Base-by-base conservation (phyloP, 2,113 vertebrate species). In the Chrysochloris asiatica region DNA sequence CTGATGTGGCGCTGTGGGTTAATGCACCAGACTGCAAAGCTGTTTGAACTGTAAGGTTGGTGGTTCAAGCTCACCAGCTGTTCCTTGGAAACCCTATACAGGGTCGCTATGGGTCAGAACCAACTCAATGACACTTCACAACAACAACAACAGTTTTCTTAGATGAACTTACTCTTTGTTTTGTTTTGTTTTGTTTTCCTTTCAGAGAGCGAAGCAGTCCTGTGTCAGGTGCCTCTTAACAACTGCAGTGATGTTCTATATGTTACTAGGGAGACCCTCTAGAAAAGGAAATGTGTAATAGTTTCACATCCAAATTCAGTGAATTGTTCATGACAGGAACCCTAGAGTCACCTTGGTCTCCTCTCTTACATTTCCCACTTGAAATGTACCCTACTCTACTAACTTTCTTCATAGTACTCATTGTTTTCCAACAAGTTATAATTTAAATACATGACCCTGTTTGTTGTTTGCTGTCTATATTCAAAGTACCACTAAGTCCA, bases 211-310 rank as follows among this genome's bases (percentile, higher is more conserved):
- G n/a, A n/a, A 43, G 28, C 43, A 56, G n/a, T 14, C 11, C 26
- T 8, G 0, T 16, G 1, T 14, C 76, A 83, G 38, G 30, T 33
- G 7, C 13, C 14, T 36, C 24, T 16, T 12, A 28, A 43, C 22
- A 21, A 26, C 16, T 16, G 6, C 0, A 6, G 30, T 2, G 2
- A 43, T 6, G 50, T 47, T 41, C 13, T 47, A n/a, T 19, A 10
- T 24, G 45, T 12, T 45, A 43, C 43, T 7, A 89, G 28, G 0
- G 22, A n/a, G n/a, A n/a, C n/a, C n/a, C n/a, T n/a, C n/a, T 24
- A 73, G 0, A 1, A 36, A 2, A 4, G 6, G 88, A 50, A 81
- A 28, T 56, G n/a, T 19, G 19, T 2, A 7, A 59, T 1, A 6
- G 12, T 21, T 45, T n/a, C 45, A 45, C 6, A 4, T 0, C 13